Evolutionary conservation across 2,888 invertebrate genomes (phyloP).

Genomic region (Clitarchus hookeri): DNA sequence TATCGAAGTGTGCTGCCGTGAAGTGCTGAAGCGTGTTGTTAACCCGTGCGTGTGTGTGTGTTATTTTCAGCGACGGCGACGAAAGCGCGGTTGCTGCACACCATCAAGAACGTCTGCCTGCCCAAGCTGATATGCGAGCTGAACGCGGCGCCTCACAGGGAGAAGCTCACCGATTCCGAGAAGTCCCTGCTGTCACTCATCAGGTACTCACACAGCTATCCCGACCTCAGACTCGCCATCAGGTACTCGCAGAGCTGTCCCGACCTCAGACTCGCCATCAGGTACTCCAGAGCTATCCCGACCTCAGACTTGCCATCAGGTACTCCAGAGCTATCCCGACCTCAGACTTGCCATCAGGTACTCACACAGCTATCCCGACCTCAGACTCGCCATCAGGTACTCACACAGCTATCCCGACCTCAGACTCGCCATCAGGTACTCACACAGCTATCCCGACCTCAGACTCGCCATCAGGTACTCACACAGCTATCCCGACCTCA

Average conservation of each 20-base stretch:
- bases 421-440: too few species aligned
- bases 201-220: constrained; percentile 54
- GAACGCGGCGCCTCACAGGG: constrained; percentile 63
- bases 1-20: background rate
- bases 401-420: too few species aligned
- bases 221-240: too few species aligned
- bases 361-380: too few species aligned
- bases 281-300: constrained; percentile 56
- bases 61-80: constrained; percentile 49
- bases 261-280: too few species aligned
- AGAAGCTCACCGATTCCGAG: constrained; percentile 65
- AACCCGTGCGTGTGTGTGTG: background rate
- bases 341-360: too few species aligned
- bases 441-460: too few species aligned
- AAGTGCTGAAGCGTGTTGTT: background rate
- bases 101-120: constrained; percentile 66
- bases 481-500: too few species aligned
- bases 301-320: too few species aligned
- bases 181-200: constrained; percentile 63
- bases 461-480: too few species aligned
- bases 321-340: constrained; percentile 49
- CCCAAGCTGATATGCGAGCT: constrained; percentile 70
- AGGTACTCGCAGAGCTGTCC: constrained; percentile 47
- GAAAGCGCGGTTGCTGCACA: constrained; percentile 59
- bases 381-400: too few species aligned